Percentiles rank a stretch among this genome's conserved stretches.
phyloP scores from a whole-genome alignment of 2,888 invertebrate genomes.

The Coelopa pilipes region DNA sequence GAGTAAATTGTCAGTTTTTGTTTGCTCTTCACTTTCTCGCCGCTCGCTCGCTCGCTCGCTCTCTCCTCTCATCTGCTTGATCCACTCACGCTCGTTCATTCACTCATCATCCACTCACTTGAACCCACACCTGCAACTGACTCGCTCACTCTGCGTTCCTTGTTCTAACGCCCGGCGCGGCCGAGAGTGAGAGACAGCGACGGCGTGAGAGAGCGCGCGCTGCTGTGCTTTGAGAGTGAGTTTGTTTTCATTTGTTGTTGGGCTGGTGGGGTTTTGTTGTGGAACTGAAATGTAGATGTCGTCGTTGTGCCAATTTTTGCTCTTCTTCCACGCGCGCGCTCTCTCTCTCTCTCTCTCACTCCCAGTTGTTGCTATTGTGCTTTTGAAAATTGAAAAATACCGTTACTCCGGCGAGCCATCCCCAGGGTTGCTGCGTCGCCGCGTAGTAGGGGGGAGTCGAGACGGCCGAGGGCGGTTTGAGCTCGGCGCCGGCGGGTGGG shows the following conservation, averaged over 20 bases:
- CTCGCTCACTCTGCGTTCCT: background rate
- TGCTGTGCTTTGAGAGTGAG: background rate
- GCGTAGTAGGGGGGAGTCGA: too few relatives aligned
- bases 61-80: too few relatives aligned
- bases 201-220: background rate
- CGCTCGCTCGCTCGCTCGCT: background rate
- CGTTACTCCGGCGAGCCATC: background rate
- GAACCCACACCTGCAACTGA: too few relatives aligned
- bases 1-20: slow-evolving; percentile 11
- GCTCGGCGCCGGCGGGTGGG: too few relatives aligned
- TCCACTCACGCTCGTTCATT: too few relatives aligned
- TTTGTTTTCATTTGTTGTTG: slow-evolving; percentile 21
- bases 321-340: too few relatives aligned
- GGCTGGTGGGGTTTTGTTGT: background rate
- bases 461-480: too few relatives aligned
- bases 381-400: slow-evolving; percentile 9
- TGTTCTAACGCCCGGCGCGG: background rate
- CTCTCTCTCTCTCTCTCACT: too few relatives aligned
- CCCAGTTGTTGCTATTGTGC: too few relatives aligned
- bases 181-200: background rate
- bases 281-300: slow-evolving; percentile 19
- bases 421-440: background rate
- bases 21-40: slow-evolving; percentile 12
- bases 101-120: too few relatives aligned
- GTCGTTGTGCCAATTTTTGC: background rate